Evolutionary conservation across 1,140 invertebrate species (phyloP).

Genomic region (Chrysoperla carnea): DNA sequence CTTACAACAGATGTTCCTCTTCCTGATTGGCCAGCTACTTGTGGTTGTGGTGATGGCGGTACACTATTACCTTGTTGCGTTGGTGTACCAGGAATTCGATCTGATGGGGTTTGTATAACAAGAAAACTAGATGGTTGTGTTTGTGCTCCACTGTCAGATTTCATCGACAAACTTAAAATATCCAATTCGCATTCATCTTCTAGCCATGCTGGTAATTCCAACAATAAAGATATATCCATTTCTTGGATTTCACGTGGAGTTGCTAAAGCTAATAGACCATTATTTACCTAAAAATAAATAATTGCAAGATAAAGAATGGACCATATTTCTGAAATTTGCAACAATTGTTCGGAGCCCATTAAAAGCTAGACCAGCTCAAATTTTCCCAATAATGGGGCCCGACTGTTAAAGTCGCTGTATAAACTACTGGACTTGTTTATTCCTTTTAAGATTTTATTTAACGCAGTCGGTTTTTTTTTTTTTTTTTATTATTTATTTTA

Average conservation of each 20-base stretch:
- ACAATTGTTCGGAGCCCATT: too few species aligned
- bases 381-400: too few species aligned
- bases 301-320: background rate
- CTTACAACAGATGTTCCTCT: slow-evolving; percentile 76
- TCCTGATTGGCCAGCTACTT: slow-evolving; percentile 64
- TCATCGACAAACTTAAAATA: slow-evolving; percentile 57
- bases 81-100: slow-evolving; percentile 32
- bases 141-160: slow-evolving; percentile 36
- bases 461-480: too few species aligned
- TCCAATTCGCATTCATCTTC: slow-evolving; percentile 95
- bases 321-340: too few species aligned
- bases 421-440: too few species aligned
- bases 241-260: slow-evolving; percentile 95
- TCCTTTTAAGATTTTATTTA: too few species aligned
- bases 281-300: slow-evolving; percentile 42
- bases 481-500: slow-evolving; percentile 2
- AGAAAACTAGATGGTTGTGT: slow-evolving; percentile 69
- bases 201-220: slow-evolving; percentile 78
- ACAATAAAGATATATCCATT: slow-evolving; percentile 81
- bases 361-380: too few species aligned
- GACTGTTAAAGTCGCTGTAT: too few species aligned
- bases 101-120: slow-evolving; percentile 74
- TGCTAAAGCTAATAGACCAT: slow-evolving; percentile 71
- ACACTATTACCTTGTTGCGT: slow-evolving; percentile 15
- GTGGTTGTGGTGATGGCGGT: slow-evolving; percentile 40